phyloP scores from a whole-genome alignment of 2,113 vertebrate genomes.

The Xiphophorus hellerii region DNA sequence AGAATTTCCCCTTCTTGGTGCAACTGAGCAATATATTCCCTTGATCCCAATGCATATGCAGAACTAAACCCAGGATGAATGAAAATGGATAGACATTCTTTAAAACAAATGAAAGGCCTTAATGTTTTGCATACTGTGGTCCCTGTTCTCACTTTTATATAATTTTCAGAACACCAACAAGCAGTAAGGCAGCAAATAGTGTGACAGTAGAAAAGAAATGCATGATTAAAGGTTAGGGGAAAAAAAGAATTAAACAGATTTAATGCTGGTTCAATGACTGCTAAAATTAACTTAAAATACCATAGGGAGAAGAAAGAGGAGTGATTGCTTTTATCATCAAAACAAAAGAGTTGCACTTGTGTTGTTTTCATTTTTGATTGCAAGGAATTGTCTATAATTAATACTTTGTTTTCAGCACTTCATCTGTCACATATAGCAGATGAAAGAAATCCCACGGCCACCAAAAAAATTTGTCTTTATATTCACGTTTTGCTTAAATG shows the following conservation, averaged over 20 bases:
- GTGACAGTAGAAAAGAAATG: background rate
- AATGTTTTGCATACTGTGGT: background rate
- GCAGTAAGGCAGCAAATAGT: background rate
- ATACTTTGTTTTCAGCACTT: slow-evolving; percentile 9
- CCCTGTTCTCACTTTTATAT: background rate
- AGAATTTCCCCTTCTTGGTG: background rate
- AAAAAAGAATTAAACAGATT: background rate
- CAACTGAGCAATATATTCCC: background rate
- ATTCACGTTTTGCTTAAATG: slow-evolving; percentile 13
- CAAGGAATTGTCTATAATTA: slow-evolving; percentile 39
- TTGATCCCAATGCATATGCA: background rate
- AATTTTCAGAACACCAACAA: background rate
- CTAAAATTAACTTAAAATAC: slow-evolving; percentile 21
- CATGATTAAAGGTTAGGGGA: background rate
- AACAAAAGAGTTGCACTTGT: slow-evolving; percentile 15
- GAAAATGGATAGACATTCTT: background rate
- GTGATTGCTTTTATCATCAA: slow-evolving; percentile 5
- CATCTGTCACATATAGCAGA: slow-evolving; percentile 25
- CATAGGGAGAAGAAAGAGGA: background rate
- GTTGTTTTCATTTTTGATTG: slow-evolving; percentile 32
- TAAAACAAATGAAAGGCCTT: background rate
- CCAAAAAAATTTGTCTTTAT: slow-evolving; percentile 26
- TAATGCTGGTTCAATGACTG: slow-evolving; percentile 5
- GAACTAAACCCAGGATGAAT: background rate
- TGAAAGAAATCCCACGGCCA: slow-evolving; percentile 27